Conservation (phyloP, 2,888 invertebrate species). For the Andrena camellia region DNA sequence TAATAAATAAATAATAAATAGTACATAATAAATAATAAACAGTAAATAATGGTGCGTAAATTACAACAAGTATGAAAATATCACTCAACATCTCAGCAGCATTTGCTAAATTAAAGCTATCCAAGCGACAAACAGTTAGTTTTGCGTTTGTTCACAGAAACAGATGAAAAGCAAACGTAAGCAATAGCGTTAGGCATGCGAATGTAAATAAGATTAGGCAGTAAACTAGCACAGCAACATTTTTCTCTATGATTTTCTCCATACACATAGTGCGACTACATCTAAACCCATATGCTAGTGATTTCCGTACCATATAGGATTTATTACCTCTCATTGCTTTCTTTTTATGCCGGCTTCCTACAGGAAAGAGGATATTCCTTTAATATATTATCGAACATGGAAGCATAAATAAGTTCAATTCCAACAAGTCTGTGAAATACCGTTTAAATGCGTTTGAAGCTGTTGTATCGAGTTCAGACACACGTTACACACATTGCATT, state of each 20-base stretch:
- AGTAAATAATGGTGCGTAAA: constrained; percentile 59
- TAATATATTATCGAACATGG: not conserved
- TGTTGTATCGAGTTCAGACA: constrained; percentile 86
- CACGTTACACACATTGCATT: constrained; percentile 85
- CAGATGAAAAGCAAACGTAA: constrained; percentile 81
- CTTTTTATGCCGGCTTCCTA: constrained; percentile 84
- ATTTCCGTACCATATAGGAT: constrained; percentile 74
- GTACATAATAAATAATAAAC: constrained; percentile 69
- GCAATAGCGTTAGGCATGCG: constrained; percentile 79
- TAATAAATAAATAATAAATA: constrained; percentile 66
- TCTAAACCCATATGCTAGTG: constrained; percentile 78
- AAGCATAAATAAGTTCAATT: not conserved
- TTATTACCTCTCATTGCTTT: constrained; percentile 84
- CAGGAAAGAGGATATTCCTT: constrained; percentile 51
- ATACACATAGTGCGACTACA: constrained; percentile 79
- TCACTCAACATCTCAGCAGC: constrained; percentile 42
- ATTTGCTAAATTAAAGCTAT: constrained; percentile 57
- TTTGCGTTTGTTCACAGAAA: constrained; percentile 70
- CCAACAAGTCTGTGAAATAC: constrained; percentile 64
- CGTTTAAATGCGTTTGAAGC: constrained; percentile 85
- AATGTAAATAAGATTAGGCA: constrained; percentile 80
- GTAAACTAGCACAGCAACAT: constrained; percentile 79
- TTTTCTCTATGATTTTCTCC: constrained; percentile 79
- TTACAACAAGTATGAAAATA: constrained; percentile 60
- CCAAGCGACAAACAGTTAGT: constrained; percentile 44